Conservation (phyloP, 2,888 invertebrate genomes). For the Hydropsyche betteni region DNA sequence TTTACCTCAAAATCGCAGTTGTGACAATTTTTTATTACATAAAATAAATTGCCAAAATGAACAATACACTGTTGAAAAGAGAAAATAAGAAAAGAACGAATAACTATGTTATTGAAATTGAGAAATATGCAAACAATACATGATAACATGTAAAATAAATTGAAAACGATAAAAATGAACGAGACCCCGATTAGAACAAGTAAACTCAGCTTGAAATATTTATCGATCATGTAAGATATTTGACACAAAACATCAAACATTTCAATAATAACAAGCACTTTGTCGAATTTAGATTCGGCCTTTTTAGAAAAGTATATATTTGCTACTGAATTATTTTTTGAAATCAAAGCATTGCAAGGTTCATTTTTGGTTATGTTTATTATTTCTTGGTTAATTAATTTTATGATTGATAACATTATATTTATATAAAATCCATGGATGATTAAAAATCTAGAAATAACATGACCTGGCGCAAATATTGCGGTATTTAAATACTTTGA, state of each 20-base stretch:
- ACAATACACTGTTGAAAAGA: not conserved
- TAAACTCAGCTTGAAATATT: not conserved
- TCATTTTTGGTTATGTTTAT: no score
- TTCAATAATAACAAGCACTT: not conserved
- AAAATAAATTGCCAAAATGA: not conserved
- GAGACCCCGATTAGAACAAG: not conserved
- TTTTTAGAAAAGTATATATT: no score
- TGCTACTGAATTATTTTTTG: no score
- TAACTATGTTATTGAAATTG: not conserved
- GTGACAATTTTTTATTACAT: not conserved
- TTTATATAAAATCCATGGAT: no score
- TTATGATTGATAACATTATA: no score
- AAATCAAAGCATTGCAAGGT: no score
- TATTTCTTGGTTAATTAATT: no score
- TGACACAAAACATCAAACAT: not conserved
- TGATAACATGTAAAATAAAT: conserved; percentile 1
- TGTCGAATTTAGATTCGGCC: no score
- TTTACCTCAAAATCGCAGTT: conserved; percentile 14
- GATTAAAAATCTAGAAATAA: no score
- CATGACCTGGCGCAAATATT: no score
- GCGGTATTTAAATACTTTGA: no score
- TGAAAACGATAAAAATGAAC: conserved; percentile 5
- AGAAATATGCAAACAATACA: not conserved
- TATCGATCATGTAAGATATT: not conserved
- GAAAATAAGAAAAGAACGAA: not conserved